Evolutionary conservation across 2,113 vertebrate species (phyloP), one percentile per base, ranked within the genome.

Genomic region (Sturnus vulgaris): DNA sequence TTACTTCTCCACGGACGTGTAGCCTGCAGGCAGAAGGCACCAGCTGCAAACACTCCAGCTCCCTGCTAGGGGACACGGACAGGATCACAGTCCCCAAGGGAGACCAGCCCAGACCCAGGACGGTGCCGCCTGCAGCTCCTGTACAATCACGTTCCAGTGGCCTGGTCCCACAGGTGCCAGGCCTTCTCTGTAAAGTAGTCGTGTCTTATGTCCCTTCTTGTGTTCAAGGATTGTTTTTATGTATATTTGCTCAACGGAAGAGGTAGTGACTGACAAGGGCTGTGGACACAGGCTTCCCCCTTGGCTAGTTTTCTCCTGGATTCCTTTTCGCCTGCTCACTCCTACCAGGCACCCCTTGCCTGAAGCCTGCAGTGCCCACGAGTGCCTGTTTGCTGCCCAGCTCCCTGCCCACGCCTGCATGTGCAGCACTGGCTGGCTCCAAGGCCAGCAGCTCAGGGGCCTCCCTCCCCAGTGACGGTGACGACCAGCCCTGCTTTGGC

Each of bases 1-100:
- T 95, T 99, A 99, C 98, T 99, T 99, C 97, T 99, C 99, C 97
- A 99, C 99, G n/a, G 99, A 99, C 27, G 99, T 99, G 97, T 99
- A 99, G 98, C 96, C 73, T 61, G 82, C 84, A 23, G 46, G 80
- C 82, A 90, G 95, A 85, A 87, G 63, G 70, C 86, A 65, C 87
- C 88, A 79, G 94, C 93, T 77, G 92, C 85, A 88, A 88, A 83
- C 90, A 72, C 82, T 80, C 55, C 92, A 84, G 84, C 91, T 94
- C 90, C 82, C 92, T 10, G 85, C 81, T 18, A 61, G 92, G 95
- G 75, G 71, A 83, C 95, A 55, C 3, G 25, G 96, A 97, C 97
- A 96, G 91, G 79, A 93, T 50, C 10, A 3, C 65, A 55, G 86
- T 35, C 64, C 71, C 82, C 77, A 12, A 22, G 83, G 81, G 95